These are phyloP conservation scores for Xenopus tropicalis DNA, from an alignment of 2,113 vertebrate genomes.

Conservation along the genomic window UCB_Xtro_10.0 CM004448.2:120864501-120865000, in stretches of 20 bases:
- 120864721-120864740: slow-evolving; percentile 6
- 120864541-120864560: too few relatives aligned
- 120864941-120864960: too few relatives aligned
- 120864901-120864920: too few relatives aligned
- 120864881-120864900: too few relatives aligned
- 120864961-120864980: too few relatives aligned
- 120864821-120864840: slow-evolving; percentile 6
- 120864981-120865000: too few relatives aligned
- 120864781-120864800: slow-evolving; percentile 1
- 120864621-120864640: slow-evolving; percentile 9
- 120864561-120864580: too few relatives aligned
- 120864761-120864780: slow-evolving; percentile 29
- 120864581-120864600: too few relatives aligned
- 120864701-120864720: not conserved
- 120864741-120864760: slow-evolving; percentile 18
- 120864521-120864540: too few relatives aligned
- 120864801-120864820: slow-evolving; percentile 18
- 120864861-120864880: too few relatives aligned
- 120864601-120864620: not conserved
- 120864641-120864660: slow-evolving; percentile 29
- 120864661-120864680: slow-evolving; percentile 10
- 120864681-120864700: slow-evolving; percentile 19
- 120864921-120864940: too few relatives aligned
- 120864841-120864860: not conserved
- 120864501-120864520: too few relatives aligned